phyloP scores from a whole-genome alignment of 1,140 invertebrate genomes.

The Sitophilus oryzae region DNA sequence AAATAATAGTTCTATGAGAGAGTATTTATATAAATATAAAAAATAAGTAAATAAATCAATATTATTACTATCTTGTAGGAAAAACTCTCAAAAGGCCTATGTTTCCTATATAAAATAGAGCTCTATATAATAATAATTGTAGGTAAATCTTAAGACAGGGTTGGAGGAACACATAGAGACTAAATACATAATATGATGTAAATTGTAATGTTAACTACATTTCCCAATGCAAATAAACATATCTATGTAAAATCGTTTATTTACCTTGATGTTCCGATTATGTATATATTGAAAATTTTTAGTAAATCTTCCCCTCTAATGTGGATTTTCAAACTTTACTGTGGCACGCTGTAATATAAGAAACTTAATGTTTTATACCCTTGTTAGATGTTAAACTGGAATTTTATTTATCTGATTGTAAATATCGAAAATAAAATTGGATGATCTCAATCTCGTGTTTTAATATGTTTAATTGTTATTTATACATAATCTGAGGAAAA shows the following conservation, averaged over 20 bases:
- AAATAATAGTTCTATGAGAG: too few species aligned
- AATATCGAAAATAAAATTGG: not conserved
- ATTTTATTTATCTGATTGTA: constrained; percentile 4
- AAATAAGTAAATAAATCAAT: too few species aligned
- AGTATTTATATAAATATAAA: too few species aligned
- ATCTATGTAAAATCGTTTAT: not conserved
- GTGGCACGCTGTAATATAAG: not conserved
- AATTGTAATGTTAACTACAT: not conserved
- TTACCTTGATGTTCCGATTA: not conserved
- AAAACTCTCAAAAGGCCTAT: not conserved
- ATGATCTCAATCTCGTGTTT: not conserved
- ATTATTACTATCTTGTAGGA: too few species aligned
- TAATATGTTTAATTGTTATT: too few species aligned
- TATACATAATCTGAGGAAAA: too few species aligned
- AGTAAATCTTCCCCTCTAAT: not conserved
- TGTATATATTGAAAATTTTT: not conserved
- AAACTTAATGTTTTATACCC: constrained; percentile 8
- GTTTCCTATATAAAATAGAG: not conserved
- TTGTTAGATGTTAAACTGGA: constrained; percentile 4
- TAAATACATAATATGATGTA: not conserved
- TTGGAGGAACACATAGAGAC: not conserved
- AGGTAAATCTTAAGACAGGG: constrained; percentile 1
- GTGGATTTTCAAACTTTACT: not conserved
- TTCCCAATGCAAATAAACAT: constrained; percentile 4
- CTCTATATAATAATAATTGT: not conserved